phyloP scores from a whole-genome alignment of 2,888 invertebrate species.

The Mactromeris polynyma region DNA sequence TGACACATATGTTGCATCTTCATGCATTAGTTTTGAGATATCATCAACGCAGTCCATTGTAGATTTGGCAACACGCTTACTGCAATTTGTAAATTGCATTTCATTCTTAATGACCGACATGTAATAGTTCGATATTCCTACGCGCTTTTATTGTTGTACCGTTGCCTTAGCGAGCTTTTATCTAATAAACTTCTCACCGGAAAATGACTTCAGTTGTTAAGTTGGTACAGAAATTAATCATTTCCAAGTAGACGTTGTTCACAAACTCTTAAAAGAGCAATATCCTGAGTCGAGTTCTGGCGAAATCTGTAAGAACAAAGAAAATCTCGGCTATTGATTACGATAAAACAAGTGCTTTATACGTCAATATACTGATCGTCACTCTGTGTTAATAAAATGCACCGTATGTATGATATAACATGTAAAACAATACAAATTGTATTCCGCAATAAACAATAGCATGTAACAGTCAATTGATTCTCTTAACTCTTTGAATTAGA shows the following conservation, averaged over 20 bases:
- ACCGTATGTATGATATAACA: not conserved
- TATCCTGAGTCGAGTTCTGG: not conserved
- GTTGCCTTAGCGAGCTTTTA: not conserved
- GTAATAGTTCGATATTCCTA: not conserved
- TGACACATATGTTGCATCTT: conserved; percentile 24
- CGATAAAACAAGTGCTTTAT: not conserved
- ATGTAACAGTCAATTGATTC: too few species aligned
- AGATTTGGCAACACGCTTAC: not conserved
- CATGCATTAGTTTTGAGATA: conserved; percentile 31
- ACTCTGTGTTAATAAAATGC: not conserved
- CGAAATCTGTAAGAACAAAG: not conserved
- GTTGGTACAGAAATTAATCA: not conserved
- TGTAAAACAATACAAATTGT: not conserved
- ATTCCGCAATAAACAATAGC: too few species aligned
- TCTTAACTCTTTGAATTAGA: too few species aligned
- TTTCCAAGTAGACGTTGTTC: not conserved
- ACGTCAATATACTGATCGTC: not conserved
- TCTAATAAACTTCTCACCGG: not conserved
- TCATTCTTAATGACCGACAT: not conserved
- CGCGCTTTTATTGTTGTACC: not conserved
- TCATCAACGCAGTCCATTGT: conserved; percentile 29
- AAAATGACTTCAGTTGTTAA: not conserved
- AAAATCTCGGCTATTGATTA: not conserved
- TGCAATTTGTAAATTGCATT: not conserved
- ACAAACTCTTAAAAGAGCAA: not conserved